A percentile compares a stretch with the other conserved stretches of the same genome.
These are phyloP conservation scores for Lampris incognitus DNA, from an alignment of 2,113 vertebrate genomes.

Conservation along the genomic window DNA sequence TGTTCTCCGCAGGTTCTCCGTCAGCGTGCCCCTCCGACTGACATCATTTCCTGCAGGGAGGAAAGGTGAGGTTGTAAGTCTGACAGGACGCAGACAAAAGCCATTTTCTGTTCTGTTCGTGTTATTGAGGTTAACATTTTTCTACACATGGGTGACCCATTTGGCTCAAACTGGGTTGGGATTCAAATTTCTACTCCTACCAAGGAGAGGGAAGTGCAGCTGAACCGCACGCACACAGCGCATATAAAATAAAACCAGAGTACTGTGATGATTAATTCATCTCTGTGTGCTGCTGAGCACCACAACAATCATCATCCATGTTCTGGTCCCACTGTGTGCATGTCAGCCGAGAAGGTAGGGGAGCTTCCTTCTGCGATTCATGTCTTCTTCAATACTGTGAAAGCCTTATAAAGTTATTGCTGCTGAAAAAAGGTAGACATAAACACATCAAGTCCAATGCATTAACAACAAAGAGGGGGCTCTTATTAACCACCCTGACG, in stretches of 20 bases:
- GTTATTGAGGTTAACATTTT: neutral
- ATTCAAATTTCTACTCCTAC: conserved; percentile 8
- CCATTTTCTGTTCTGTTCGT: conserved; percentile 6
- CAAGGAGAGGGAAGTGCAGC: neutral
- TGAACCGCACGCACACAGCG: neutral
- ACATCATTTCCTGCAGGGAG: conserved; percentile 12
- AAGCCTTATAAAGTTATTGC: neutral
- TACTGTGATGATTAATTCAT: no score
- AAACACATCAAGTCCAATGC: no score
- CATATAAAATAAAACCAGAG: no score
- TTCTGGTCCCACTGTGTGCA: neutral
- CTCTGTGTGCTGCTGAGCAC: neutral
- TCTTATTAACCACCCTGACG: no score
- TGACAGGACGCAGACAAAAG: conserved; percentile 17
- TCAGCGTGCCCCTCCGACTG: conserved; percentile 4
- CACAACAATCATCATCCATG: neutral
- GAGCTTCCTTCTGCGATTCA: neutral
- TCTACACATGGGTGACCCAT: conserved; percentile 3
- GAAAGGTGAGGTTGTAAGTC: conserved; percentile 13
- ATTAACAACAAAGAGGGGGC: no score
- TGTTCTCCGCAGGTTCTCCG: conserved; percentile 9
- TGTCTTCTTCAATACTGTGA: neutral
- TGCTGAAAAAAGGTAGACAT: no score
- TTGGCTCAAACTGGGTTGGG: neutral
- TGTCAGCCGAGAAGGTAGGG: neutral